Conservation (phyloP, 2,888 invertebrate genomes). For the Mimachlamys varia region DNA sequence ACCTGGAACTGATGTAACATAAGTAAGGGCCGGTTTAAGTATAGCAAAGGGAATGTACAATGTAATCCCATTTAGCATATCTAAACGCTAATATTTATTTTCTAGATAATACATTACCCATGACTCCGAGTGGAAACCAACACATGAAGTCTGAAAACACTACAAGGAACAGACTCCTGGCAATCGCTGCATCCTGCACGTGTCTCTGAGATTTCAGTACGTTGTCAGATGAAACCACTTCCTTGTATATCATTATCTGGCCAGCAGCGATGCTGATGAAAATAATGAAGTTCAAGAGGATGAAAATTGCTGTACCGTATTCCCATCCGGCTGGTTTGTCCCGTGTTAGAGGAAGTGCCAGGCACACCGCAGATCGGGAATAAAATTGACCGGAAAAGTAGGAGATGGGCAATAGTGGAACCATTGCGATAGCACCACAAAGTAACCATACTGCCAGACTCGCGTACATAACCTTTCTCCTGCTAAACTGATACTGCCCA, state of each 20-base stretch:
- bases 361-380: conserved; percentile 76
- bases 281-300: conserved; percentile 73
- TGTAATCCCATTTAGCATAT: no score
- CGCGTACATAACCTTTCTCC: conserved; percentile 61
- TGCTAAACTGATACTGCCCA: conserved; percentile 67
- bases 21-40: no score
- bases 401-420: conserved; percentile 71
- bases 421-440: conserved; percentile 66
- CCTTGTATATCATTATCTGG: conserved; percentile 76
- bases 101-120: conserved; percentile 53
- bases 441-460: conserved; percentile 69
- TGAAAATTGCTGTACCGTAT: conserved; percentile 76
- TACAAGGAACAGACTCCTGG: conserved; percentile 75
- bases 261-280: conserved; percentile 76
- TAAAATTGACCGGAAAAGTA: conserved; percentile 76
- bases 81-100: no score
- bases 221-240: conserved; percentile 52
- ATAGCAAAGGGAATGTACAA: no score
- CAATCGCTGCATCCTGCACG: conserved; percentile 65
- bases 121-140: conserved; percentile 71
- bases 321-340: conserved; percentile 78
- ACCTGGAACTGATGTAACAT: no score
- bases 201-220: conserved; percentile 46
- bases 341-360: conserved; percentile 77
- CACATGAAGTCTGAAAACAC: conserved; percentile 74